These are phyloP conservation scores for Tethya wilhelma DNA, from an alignment of 37 sponge, comb jelly and placozoan genomes.

Conservation along the genomic window DNA sequence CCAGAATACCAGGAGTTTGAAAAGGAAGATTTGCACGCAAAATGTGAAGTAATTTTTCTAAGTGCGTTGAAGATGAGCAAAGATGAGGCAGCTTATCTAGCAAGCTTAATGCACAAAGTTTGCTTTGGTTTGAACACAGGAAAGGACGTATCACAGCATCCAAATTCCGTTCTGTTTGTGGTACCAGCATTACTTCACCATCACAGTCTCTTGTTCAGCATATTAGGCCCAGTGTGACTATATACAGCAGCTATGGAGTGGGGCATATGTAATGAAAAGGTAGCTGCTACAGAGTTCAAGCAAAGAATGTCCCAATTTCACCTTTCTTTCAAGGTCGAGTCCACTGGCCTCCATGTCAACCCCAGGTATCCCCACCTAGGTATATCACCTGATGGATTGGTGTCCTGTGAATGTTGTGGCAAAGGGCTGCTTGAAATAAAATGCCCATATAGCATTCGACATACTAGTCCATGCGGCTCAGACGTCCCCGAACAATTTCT, in stretches of 20 bases:
- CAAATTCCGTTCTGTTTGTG: constrained; percentile 12
- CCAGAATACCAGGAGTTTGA: neutral
- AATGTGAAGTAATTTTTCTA: constrained; percentile 3
- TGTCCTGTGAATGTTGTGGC: constrained; percentile 46
- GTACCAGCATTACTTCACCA: constrained; percentile 11
- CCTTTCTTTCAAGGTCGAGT: neutral
- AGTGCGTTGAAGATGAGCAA: neutral
- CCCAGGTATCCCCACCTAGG: constrained; percentile 42
- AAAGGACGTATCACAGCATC: constrained; percentile 41
- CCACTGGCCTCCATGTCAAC: constrained; percentile 34
- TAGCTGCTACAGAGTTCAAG: constrained; percentile 10
- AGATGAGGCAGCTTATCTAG: constrained; percentile 25
- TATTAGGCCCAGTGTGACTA: constrained; percentile 1
- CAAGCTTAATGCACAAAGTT: neutral
- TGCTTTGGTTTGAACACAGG: constrained; percentile 28
- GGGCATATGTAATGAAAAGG: constrained; percentile 24
- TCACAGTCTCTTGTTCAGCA: constrained; percentile 11
- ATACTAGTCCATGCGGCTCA: neutral
- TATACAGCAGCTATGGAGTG: constrained; percentile 28
- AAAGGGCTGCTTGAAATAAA: constrained; percentile 44
- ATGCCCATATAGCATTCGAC: constrained; percentile 38
- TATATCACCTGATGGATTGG: constrained; percentile 39
- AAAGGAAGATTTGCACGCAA: neutral
- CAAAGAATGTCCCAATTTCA: neutral
- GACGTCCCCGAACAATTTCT: neutral